Evolutionary conservation across 1,140 invertebrate species (phyloP).

Genomic region (Drosophila orena): DNA sequence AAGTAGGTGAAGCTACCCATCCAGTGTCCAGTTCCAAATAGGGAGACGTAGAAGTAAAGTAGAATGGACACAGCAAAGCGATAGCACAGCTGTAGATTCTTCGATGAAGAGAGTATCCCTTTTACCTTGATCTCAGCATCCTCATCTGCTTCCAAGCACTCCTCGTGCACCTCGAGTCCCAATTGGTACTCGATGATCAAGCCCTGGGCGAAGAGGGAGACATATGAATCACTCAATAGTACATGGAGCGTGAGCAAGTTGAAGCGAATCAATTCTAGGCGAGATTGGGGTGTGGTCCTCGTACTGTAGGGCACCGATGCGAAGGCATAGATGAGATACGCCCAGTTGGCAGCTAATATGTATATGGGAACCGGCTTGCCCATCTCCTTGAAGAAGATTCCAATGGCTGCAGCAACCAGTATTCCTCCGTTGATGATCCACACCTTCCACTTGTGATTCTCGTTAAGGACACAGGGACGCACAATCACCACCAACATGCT

Average conservation of each 20-base stretch:
- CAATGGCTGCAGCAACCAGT: conserved; percentile 32
- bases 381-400: conserved; percentile 32
- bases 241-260: conserved; percentile 86
- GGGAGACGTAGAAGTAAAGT: conserved; percentile 93
- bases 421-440: conserved; percentile 42
- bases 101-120: background rate
- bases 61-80: conserved; percentile 86
- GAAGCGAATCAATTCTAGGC: conserved; percentile 85
- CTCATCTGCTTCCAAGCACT: background rate
- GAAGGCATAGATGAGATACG: conserved; percentile 52
- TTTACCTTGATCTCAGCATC: background rate
- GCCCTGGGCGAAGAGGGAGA: conserved; percentile 88
- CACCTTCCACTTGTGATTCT: conserved; percentile 27
- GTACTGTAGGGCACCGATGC: conserved; percentile 66
- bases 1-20: conserved; percentile 97
- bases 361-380: conserved; percentile 79
- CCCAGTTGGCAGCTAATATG: conserved; percentile 86
- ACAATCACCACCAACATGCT: conserved; percentile 58
- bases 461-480: conserved; percentile 44
- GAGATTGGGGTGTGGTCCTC: conserved; percentile 81
- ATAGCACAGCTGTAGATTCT: conserved; percentile 48
- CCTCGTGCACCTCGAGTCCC: conserved; percentile 33
- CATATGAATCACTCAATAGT: conserved; percentile 88
- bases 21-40: conserved; percentile 98
- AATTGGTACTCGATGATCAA: conserved; percentile 76